Base-by-base conservation (phyloP, 2,888 invertebrate genomes). In the Spisula subtruncata region DNA sequence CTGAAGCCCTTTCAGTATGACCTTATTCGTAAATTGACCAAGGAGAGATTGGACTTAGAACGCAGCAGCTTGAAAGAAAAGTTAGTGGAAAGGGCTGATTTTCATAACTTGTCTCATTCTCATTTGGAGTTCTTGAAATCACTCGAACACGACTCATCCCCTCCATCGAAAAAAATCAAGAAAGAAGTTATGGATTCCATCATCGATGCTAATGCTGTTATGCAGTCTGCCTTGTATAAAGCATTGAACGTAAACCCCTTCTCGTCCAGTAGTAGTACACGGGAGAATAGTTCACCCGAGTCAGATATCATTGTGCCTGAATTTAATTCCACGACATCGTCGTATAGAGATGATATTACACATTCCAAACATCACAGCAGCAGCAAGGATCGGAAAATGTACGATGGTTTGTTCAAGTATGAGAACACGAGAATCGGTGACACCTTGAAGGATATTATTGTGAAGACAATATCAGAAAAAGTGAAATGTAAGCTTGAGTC, bases 401-500 rank as follows among this genome's bases (percentile, higher is more conserved):
- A 85, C 66, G 93, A 92, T 51, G 92, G 91, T 86, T 91, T 94
- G 75, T 93, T 94, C 25, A 94, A 95, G 32, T 94, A 95, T 89
- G 95, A 96, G 81, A 94, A 95, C 87, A 93, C 95, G 51, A 93
- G 94, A 75, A 96, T 96, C 88, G 96, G 96, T 71, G 97, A 98
- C 66, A 97, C 97, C 85, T 97, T 99, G 94, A 98, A 98, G 96
- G 98, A 99, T 96, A 98, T 98, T 94, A 99, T 99, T 96, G 98
- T 98, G 92, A 98, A 98, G 96, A 98, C 98, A 97, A 98, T 99
- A 96, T 98, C 98, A 97, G 98, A 98, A 96, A 98, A 98, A 97
- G 95, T 96, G 54, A 93, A 90, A 75, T 93, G 93, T 81, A 94
- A 93, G 46, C 83, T 91, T 29, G 92, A 91, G 66, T 91, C 92